Base-by-base conservation (phyloP, 2,797 vertebrate species). In the Oreortyx pictus region DNA sequence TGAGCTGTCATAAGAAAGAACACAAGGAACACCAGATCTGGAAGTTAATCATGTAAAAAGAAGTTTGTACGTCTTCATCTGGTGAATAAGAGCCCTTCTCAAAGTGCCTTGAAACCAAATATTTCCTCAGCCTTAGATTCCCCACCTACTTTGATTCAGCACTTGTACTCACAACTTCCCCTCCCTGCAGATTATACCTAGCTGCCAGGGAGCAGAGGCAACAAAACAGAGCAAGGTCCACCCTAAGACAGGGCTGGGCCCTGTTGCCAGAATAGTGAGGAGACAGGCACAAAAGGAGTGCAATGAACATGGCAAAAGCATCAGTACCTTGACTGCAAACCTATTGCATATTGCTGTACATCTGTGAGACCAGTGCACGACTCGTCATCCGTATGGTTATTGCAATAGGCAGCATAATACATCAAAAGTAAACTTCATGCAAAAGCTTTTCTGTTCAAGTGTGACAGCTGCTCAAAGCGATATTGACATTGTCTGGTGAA, bases 1-100 rank as follows among this genome's bases (percentile, higher is more conserved):
- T 95, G 67, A 98, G 75, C 97, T 97, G 86, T 8, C 41, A 67
- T 57, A 67, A 76, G 70, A 44, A 77, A 18, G n/a, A 84, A 23
- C 18, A 61, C 18, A 61, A 73, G 50, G 8, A 73, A 22, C 11
- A 70, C 29, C 27, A 16, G 4, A 5, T 44, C 61, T 23, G 27
- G 39, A 44, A 15, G 13, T 71, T 60, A 82, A 19, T 44, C 11
- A 2, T 1, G 6, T 14, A 23, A 46, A 90, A 64, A 72, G 18
- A 60, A 8, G 1, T 56, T 76, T 47, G 44, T 46, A 56, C 6
- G 14, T 50, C 50, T 29, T 52, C 27, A 17, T 16, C 50, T 52
- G 50, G 9, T 17, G 27, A 29, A 18, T 29, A 52, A 29, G 15
- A 29, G 6, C 50, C 22, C 47, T 49, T 12, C 12, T 13, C 23